These are phyloP conservation scores for Tribolium madens DNA, from an alignment of 1,140 invertebrate genomes.

Conservation along the genomic window DNA sequence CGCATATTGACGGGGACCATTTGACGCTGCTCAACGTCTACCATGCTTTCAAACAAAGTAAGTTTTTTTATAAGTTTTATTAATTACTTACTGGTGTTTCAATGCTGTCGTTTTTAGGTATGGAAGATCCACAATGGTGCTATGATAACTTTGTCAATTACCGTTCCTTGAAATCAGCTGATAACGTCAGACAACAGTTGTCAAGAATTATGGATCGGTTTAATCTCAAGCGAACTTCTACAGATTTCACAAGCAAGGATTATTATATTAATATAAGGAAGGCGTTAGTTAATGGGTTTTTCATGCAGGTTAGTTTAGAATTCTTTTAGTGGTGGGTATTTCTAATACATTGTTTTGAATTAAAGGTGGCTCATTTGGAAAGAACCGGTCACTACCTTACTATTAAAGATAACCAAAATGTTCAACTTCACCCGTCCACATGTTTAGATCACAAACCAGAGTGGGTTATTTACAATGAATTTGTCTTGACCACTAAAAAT, in stretches of 20 bases:
- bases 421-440: slow-evolving; percentile 98
- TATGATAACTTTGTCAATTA: slow-evolving; percentile 99
- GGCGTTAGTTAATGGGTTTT: slow-evolving; percentile 97
- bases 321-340: background rate
- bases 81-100: background rate
- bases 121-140: slow-evolving; percentile 97
- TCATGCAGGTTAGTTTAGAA: slow-evolving; percentile 90
- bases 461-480: slow-evolving; percentile 99
- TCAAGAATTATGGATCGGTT: slow-evolving; percentile 85
- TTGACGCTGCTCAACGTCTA: slow-evolving; percentile 95
- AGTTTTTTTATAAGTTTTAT: slow-evolving; percentile 68
- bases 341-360: background rate
- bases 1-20: slow-evolving; percentile 99
- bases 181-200: slow-evolving; percentile 77
- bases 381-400: slow-evolving; percentile 97
- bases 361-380: slow-evolving; percentile 93
- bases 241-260: slow-evolving; percentile 98
- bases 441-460: slow-evolving; percentile 99
- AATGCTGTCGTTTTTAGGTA: slow-evolving; percentile 63
- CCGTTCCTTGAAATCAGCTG: slow-evolving; percentile 91
- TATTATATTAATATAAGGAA: slow-evolving; percentile 99
- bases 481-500: slow-evolving; percentile 99
- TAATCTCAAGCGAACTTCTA: slow-evolving; percentile 91
- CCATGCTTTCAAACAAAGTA: slow-evolving; percentile 99
- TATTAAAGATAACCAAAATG: slow-evolving; percentile 99